A percentile compares a stretch with the other conserved stretches of the same genome.
phyloP scores from a whole-genome alignment of 2,888 invertebrate species.

The Melanchra persicariae region DNA sequence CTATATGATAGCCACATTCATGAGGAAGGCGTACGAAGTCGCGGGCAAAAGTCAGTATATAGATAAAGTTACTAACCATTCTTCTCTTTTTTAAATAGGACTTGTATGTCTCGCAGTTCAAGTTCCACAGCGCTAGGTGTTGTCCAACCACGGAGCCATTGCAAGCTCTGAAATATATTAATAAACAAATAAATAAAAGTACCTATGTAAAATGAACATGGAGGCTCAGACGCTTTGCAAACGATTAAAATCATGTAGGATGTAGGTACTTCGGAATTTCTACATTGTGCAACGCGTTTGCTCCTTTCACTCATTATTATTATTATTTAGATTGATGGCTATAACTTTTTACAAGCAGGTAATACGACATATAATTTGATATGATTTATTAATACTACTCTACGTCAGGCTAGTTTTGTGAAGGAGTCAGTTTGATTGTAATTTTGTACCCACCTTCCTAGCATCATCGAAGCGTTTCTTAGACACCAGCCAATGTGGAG shows the following conservation, averaged over 20 bases:
- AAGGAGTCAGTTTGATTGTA: neutral
- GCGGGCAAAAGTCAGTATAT: no score
- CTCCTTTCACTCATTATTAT: neutral
- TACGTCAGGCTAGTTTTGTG: neutral
- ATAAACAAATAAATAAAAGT: no score
- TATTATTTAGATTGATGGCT: neutral
- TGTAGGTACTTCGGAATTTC: neutral
- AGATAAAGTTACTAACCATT: constrained; percentile 49
- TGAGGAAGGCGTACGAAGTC: no score
- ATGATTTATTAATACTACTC: neutral
- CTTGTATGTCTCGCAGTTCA: constrained; percentile 90
- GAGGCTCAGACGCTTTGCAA: neutral
- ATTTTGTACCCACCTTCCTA: constrained; percentile 84
- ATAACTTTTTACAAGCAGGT: neutral
- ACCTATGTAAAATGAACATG: neutral
- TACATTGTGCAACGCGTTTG: neutral
- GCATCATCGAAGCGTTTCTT: constrained; percentile 93
- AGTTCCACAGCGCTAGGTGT: constrained; percentile 90
- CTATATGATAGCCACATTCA: no score
- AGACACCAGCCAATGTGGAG: constrained; percentile 95
- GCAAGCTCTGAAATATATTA: constrained; percentile 88
- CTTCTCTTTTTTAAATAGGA: constrained; percentile 77
- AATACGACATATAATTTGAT: neutral
- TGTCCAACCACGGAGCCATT: constrained; percentile 96
- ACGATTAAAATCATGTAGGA: neutral